Percentiles rank a stretch among this genome's conserved stretches.
phyloP scores from a whole-genome alignment of 37 sponge, comb jelly and placozoan genomes.

The Beroe ovata region DNA sequence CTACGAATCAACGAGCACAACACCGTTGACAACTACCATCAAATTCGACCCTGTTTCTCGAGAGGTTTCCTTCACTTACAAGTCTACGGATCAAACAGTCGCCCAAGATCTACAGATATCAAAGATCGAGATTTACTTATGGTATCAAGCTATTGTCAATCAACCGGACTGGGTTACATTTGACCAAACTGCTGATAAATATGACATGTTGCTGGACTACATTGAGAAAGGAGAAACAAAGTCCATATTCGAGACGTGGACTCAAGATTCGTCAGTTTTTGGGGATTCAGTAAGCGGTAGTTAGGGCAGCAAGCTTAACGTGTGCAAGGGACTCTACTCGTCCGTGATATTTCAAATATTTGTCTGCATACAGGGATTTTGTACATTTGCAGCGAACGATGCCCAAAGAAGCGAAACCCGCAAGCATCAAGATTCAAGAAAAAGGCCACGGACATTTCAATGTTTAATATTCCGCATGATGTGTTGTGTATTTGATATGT shows the following conservation, averaged over 20 bases:
- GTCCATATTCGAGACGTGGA: neutral
- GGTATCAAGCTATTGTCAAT: neutral
- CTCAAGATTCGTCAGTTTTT: neutral
- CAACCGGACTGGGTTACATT: conserved; percentile 14
- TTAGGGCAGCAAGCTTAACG: too few species aligned
- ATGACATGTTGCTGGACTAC: neutral
- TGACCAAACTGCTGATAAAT: neutral
- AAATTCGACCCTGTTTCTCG: neutral
- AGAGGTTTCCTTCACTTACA: neutral
- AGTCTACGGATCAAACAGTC: neutral
- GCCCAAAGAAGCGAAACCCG: too few species aligned
- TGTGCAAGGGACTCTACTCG: too few species aligned
- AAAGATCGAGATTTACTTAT: conserved; percentile 4
- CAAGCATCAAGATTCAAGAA: too few species aligned
- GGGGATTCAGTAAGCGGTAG: too few species aligned
- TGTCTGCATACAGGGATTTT: too few species aligned
- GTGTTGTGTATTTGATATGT: too few species aligned
- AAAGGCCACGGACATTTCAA: too few species aligned
- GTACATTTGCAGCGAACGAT: too few species aligned
- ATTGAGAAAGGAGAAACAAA: neutral
- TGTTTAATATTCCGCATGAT: too few species aligned
- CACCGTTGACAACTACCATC: neutral
- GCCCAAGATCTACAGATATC: neutral
- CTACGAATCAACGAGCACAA: neutral
- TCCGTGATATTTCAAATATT: too few species aligned